These are phyloP conservation scores for Bellardia bayeri DNA, from an alignment of 2,888 invertebrate species.

Conservation along the genomic window DNA sequence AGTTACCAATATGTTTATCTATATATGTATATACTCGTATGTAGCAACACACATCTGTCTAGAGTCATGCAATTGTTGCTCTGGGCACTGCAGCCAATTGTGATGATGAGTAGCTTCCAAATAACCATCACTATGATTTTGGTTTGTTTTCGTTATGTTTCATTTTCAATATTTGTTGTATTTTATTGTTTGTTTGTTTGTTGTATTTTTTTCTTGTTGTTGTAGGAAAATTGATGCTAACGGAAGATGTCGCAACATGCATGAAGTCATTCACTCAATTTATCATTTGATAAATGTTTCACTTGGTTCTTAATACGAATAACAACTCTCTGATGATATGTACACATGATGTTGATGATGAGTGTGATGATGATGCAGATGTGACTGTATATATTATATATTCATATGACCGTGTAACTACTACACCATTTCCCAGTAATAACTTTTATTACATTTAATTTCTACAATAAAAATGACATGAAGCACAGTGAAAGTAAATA, in stretches of 20 bases:
- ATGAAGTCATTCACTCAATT: slow-evolving; percentile 84
- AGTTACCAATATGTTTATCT: slow-evolving; percentile 53
- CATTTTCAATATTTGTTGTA: slow-evolving; percentile 6
- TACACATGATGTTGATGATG: slow-evolving; percentile 57
- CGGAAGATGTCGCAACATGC: slow-evolving; percentile 80
- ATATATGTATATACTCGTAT: too few species aligned
- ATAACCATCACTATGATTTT: slow-evolving; percentile 52
- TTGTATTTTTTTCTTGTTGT: slow-evolving; percentile 1
- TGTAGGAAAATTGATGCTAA: slow-evolving; percentile 63
- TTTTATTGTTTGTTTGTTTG: not conserved
- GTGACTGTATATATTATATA: slow-evolving; percentile 64
- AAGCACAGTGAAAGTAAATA: too few species aligned
- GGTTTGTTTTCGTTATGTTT: slow-evolving; percentile 38
- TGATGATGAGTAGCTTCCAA: slow-evolving; percentile 73
- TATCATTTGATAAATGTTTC: slow-evolving; percentile 83
- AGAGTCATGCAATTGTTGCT: slow-evolving; percentile 72
- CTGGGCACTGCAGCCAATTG: slow-evolving; percentile 77
- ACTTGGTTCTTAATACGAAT: slow-evolving; percentile 59
- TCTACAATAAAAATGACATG: too few species aligned
- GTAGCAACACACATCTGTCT: not conserved
- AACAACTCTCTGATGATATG: slow-evolving; percentile 43
- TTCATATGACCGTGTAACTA: slow-evolving; percentile 47
- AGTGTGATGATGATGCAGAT: slow-evolving; percentile 59
- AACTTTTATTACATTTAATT: not conserved
- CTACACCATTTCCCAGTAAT: slow-evolving; percentile 44